Base-by-base conservation (phyloP, 2,797 vertebrate genomes). In the Melanotaenia nigrans region DNA sequence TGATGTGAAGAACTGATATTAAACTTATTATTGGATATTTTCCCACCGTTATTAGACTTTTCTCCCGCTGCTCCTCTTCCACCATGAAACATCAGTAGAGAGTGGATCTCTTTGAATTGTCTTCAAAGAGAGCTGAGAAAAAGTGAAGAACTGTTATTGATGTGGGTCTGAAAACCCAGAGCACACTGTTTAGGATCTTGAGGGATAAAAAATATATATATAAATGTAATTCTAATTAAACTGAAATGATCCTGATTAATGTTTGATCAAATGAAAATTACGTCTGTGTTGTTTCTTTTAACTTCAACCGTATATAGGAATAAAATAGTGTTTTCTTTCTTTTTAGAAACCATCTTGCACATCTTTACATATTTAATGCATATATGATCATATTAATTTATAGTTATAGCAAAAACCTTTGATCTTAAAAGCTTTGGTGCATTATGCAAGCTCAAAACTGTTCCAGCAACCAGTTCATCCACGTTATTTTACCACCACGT, bases 1-100 rank as follows among this genome's bases (percentile, higher is more conserved):
- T 65, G 42, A 73, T 59, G 45, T 38, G 32, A 32, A 65, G 20
- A 65, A 40, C 62, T 64, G 70, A 53, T 65, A 45, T 61, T 22
- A 25, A 45, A 62, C 60, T 56, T 63, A 62, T 65, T 59, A 51
- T 30, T 53, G 45, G 62, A 65, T 33, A 42, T 60, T 65, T 60
- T 42, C 25, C 2, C 45, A 40, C 24, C 49, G 33, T 66, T 61
- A 66, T 65, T 65, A 47, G 45, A 14, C 42, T 53, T 59, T 72
- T 24, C 71, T 61, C n/a, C 56, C 57, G 63, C 55, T 32, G 71
- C 55, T 66, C 24, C 13, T 36, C 20, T 63, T 32, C 28, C 30
- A 51, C 6, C 18, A 20, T 25, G 24, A 51, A 32, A n/a, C 28
- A 72, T 59, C 20, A 33, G 56, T 13, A 35, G 35, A 54, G 55